phyloP scores from a whole-genome alignment of 2,113 vertebrate species.

The Trichechus manatus region DNA sequence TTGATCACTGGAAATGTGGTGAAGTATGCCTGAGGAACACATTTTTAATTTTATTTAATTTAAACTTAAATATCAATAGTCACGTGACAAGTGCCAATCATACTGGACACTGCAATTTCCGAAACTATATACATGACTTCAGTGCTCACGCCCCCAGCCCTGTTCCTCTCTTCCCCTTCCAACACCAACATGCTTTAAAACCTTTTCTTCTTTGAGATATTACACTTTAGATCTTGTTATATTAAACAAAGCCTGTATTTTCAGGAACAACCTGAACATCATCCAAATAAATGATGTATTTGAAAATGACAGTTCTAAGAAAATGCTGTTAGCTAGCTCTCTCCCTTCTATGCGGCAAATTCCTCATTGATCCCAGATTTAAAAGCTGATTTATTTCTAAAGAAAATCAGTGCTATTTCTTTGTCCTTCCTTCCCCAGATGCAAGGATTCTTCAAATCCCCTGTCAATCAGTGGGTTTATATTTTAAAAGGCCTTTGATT shows the following conservation, averaged over 20 bases:
- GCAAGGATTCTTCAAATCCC: conserved; percentile 38
- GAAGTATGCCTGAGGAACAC: neutral
- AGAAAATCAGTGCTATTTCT: conserved; percentile 13
- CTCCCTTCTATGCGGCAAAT: neutral
- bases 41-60: neutral
- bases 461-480: conserved; percentile 38
- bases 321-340: neutral
- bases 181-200: neutral
- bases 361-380: conserved; percentile 40
- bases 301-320: conserved; percentile 40
- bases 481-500: conserved; percentile 58
- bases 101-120: neutral
- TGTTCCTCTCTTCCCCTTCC: neutral
- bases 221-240: neutral
- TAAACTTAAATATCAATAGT: neutral
- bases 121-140: neutral
- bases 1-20: neutral
- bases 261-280: neutral
- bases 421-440: neutral
- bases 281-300: neutral
- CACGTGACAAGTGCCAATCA: neutral
- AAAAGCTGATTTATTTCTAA: conserved; percentile 65
- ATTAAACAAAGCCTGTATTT: conserved; percentile 27
- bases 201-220: neutral
- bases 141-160: fast-evolving